Conservation (phyloP, 2,888 invertebrate genomes). For the Papilio elwesi region DNA sequence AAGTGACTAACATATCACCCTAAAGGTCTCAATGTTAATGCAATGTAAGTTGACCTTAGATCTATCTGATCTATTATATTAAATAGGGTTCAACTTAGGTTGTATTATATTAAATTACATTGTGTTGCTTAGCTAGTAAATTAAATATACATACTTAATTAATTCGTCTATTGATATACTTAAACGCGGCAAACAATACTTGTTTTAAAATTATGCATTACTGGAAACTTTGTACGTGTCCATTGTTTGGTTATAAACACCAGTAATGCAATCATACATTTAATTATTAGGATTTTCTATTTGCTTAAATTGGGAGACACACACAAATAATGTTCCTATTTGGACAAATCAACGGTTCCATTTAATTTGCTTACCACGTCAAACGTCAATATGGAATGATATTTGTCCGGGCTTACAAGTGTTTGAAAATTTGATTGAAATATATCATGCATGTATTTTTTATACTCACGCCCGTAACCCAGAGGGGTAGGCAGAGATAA, state of each 20-base stretch:
- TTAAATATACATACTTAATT: too few species aligned
- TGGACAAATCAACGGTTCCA: slow-evolving; percentile 6
- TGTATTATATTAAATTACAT: too few species aligned
- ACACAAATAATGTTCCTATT: neutral
- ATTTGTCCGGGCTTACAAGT: slow-evolving; percentile 14
- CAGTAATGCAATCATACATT: neutral
- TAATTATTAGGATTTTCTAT: slow-evolving; percentile 9
- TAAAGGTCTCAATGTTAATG: too few species aligned
- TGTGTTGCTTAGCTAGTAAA: too few species aligned
- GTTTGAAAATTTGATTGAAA: slow-evolving; percentile 59
- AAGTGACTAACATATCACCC: too few species aligned
- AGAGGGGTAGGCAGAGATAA: too few species aligned
- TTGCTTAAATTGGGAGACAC: neutral
- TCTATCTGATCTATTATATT: too few species aligned
- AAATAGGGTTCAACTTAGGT: too few species aligned
- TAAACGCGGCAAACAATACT: neutral
- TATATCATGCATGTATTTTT: slow-evolving; percentile 40
- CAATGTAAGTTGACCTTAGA: too few species aligned
- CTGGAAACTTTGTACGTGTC: neutral
- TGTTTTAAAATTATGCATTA: neutral
- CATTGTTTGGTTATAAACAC: neutral
- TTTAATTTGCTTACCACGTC: slow-evolving; percentile 29
- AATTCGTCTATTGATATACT: too few species aligned
- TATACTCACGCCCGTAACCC: too few species aligned
- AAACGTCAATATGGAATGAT: slow-evolving; percentile 24